Conservation (phyloP, 2,797 vertebrate species). For the Fistularia commersonii region DNA sequence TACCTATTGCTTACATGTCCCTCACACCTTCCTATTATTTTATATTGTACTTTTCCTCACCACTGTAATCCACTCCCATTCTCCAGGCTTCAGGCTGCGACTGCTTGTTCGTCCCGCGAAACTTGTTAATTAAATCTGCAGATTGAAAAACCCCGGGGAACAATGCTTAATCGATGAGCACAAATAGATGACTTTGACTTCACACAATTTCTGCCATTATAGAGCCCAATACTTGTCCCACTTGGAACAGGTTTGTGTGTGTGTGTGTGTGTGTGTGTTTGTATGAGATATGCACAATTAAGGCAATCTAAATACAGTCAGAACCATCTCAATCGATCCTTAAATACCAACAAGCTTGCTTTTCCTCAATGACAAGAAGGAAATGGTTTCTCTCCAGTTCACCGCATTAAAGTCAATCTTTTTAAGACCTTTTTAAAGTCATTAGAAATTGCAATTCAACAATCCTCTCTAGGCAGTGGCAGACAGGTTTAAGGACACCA, state of each 20-base stretch:
- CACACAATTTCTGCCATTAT: constrained; percentile 29
- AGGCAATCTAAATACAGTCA: constrained; percentile 11
- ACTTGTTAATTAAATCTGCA: constrained; percentile 65
- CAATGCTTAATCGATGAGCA: constrained; percentile 63
- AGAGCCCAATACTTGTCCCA: constrained; percentile 19
- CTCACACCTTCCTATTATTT: constrained; percentile 22
- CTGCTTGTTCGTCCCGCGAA: constrained; percentile 51
- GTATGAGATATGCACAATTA: constrained; percentile 25
- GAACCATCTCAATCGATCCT: constrained; percentile 15
- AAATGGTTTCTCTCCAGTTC: too few species aligned
- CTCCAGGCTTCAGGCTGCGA: constrained; percentile 38
- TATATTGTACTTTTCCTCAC: constrained; percentile 6
- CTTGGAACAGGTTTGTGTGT: constrained; percentile 12
- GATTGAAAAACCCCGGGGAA: constrained; percentile 55
- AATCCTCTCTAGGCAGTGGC: too few species aligned
- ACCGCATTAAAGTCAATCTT: too few species aligned
- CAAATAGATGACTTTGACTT: constrained; percentile 63
- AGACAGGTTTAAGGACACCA: too few species aligned
- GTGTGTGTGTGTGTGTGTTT: neutral
- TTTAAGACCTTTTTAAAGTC: too few species aligned
- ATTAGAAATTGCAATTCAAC: too few species aligned
- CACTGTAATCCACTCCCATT: constrained; percentile 5
- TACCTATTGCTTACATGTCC: constrained; percentile 17
- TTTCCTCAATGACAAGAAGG: constrained; percentile 2
- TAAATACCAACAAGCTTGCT: constrained; percentile 18